phyloP scores from a whole-genome alignment of 2,797 vertebrate genomes.

The Xenops minutus region DNA sequence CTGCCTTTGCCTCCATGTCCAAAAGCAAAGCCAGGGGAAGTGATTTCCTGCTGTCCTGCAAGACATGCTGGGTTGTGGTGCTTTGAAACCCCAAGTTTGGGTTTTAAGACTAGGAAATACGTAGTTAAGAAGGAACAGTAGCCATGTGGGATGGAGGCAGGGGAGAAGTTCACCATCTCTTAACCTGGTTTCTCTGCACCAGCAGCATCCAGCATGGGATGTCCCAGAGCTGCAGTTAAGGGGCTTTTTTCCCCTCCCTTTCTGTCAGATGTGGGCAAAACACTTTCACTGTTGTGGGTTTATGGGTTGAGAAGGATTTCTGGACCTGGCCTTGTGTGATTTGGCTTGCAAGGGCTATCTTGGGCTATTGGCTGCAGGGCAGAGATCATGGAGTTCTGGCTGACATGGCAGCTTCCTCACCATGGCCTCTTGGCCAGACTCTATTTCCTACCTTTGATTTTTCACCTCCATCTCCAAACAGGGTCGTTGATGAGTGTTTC shows the following conservation, averaged over 20 bases:
- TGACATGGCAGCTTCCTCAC: not conserved
- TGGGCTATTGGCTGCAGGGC: not conserved
- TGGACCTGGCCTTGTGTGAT: not conserved
- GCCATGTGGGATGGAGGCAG: accelerated
- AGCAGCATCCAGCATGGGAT: not conserved
- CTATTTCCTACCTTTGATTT: not conserved
- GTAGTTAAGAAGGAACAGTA: accelerated
- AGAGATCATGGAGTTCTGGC: not conserved
- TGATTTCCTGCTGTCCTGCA: not conserved
- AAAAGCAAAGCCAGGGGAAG: not conserved
- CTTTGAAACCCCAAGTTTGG: not conserved
- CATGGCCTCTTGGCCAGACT: not conserved
- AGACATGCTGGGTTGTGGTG: not conserved
- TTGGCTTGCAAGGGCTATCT: not conserved
- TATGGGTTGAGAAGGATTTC: not conserved
- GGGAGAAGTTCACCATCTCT: not conserved
- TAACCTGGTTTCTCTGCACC: not conserved
- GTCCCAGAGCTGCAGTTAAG: not conserved
- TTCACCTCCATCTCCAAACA: not conserved
- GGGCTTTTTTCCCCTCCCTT: not conserved
- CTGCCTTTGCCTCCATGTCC: not conserved
- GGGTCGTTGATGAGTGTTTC: not conserved
- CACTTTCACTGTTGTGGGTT: accelerated
- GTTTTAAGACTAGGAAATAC: not conserved
- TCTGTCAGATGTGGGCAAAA: not conserved